phyloP scores from a whole-genome alignment of 2,113 vertebrate genomes.

The Probosciger aterrimus region DNA sequence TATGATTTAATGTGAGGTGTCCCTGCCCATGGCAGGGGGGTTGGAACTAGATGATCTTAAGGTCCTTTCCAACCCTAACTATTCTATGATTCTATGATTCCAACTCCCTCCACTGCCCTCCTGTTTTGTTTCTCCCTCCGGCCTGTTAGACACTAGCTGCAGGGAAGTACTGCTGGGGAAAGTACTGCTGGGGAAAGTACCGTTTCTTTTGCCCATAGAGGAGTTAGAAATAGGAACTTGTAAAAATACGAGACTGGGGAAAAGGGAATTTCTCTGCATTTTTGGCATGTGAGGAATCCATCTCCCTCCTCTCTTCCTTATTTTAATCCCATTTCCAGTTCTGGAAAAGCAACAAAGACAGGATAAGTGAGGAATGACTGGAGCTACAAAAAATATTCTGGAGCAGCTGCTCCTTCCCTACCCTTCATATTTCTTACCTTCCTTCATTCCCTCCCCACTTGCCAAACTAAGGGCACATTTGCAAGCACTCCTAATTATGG shows the following conservation, averaged over 20 bases:
- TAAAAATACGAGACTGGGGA: background rate
- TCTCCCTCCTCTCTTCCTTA: background rate
- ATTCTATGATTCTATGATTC: too few relatives aligned
- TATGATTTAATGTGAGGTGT: too few relatives aligned
- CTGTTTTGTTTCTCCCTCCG: background rate
- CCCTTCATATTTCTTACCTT: background rate
- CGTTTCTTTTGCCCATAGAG: background rate
- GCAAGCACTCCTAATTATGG: background rate
- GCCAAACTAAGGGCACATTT: background rate
- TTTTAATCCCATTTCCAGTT: background rate
- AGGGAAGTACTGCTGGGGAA: background rate
- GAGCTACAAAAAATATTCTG: background rate
- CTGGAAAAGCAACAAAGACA: background rate
- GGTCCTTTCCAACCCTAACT: too few relatives aligned
- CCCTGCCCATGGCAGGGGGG: too few relatives aligned
- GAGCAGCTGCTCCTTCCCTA: background rate
- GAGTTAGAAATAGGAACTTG: background rate
- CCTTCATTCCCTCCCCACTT: background rate
- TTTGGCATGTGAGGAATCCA: background rate
- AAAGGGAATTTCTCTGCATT: background rate
- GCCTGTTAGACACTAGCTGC: accelerated
- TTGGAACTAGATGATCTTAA: too few relatives aligned
- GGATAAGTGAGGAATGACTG: background rate
- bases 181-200: background rate
- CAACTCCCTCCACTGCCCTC: background rate